Conservation (phyloP, 1,140 invertebrate species). For the Ctenoplectra terminalis region DNA sequence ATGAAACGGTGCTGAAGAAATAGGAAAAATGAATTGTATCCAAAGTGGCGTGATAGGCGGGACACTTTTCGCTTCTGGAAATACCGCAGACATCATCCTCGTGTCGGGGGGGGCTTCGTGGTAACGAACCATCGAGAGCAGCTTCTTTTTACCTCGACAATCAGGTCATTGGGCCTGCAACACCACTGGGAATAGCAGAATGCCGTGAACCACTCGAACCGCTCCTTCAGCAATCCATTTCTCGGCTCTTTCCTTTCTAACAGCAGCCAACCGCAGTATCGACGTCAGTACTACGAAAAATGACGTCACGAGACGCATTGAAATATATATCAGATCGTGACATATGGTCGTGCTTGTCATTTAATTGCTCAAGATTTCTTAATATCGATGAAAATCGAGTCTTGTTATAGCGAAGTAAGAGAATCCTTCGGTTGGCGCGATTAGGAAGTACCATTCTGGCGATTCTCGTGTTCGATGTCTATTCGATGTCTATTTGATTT, state of each 20-base stretch:
- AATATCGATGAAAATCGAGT: neutral
- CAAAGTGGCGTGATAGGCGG: neutral
- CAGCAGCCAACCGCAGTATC: constrained; percentile 45
- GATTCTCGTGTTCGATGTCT: neutral
- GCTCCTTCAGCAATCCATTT: constrained; percentile 58
- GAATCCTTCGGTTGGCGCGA: neutral
- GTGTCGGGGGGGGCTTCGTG: constrained; percentile 25
- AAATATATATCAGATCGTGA: constrained; percentile 21
- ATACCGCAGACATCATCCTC: constrained; percentile 44
- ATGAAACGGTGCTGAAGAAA: neutral
- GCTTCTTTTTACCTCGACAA: constrained; percentile 59
- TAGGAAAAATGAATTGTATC: neutral
- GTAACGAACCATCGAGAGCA: constrained; percentile 66
- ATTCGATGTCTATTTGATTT: neutral
- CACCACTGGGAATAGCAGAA: constrained; percentile 58
- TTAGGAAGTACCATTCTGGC: neutral
- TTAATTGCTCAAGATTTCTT: too few relatives aligned
- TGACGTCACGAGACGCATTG: constrained; percentile 39
- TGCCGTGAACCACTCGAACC: constrained; percentile 55
- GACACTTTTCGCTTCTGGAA: constrained; percentile 16
- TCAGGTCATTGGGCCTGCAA: constrained; percentile 65
- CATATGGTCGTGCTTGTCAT: neutral
- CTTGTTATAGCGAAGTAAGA: neutral
- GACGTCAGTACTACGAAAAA: constrained; percentile 49
- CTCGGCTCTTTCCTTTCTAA: constrained; percentile 48